Evolutionary conservation across 1,140 invertebrate species (phyloP).

Genomic region (Lordiphosa mommai): DNA sequence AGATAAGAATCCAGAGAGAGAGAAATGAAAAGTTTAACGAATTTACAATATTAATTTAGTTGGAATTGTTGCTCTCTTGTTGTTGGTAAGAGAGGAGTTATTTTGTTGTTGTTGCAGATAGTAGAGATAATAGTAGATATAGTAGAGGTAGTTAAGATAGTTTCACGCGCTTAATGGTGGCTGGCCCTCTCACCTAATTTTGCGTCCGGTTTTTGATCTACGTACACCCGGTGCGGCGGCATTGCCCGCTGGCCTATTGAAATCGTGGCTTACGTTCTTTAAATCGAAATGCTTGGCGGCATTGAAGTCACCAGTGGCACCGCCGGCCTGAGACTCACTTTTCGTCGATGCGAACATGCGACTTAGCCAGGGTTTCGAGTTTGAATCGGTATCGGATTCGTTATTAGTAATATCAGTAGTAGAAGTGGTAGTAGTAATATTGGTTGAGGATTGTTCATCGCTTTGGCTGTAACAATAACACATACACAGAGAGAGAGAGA

Average conservation of each 20-base stretch:
- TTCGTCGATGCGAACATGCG: slow-evolving; percentile 65
- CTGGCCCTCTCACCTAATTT: slow-evolving; percentile 79
- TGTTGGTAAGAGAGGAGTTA: no score
- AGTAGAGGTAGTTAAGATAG: slow-evolving; percentile 5
- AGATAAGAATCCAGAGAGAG: slow-evolving; percentile 17
- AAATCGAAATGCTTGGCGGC: slow-evolving; percentile 77
- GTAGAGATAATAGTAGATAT: slow-evolving; percentile 5
- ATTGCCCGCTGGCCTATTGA: slow-evolving; percentile 75
- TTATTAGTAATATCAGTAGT: slow-evolving; percentile 70
- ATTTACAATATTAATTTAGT: slow-evolving; percentile 36
- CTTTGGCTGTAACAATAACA: slow-evolving; percentile 79
- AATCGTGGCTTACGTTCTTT: slow-evolving; percentile 73
- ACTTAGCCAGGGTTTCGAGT: slow-evolving; percentile 78
- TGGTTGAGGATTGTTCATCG: slow-evolving; percentile 72
- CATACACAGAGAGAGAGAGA: slow-evolving; percentile 70
- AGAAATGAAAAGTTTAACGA: slow-evolving; percentile 40
- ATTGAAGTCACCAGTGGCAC: slow-evolving; percentile 56
- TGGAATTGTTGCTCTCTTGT: not conserved
- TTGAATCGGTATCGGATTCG: slow-evolving; percentile 52
- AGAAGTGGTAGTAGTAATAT: slow-evolving; percentile 60
- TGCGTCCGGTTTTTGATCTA: slow-evolving; percentile 74
- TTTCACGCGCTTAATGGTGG: slow-evolving; percentile 33
- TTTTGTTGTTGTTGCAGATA: no score
- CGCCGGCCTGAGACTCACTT: slow-evolving; percentile 37
- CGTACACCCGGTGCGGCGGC: slow-evolving; percentile 67